Conservation (phyloP, 2,888 invertebrate genomes). For the Drosophila pegasa region DNA sequence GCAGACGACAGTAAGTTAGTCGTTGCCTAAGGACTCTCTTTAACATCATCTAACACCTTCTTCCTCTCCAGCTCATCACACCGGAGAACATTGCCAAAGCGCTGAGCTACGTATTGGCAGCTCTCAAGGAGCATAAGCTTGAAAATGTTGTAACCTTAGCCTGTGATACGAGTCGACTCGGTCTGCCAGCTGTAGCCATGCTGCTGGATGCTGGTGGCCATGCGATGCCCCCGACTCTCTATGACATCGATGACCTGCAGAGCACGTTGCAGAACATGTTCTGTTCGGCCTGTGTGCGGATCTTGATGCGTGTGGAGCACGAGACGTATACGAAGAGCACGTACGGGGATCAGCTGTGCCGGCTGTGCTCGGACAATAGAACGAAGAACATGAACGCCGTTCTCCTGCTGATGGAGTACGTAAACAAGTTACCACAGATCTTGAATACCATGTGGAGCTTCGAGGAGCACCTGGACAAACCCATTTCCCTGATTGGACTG, state of each 20-base stretch:
- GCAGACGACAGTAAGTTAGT: slow-evolving; percentile 33
- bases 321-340: slow-evolving; percentile 16
- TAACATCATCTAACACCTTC: background rate
- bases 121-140: slow-evolving; percentile 16
- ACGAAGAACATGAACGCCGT: slow-evolving; percentile 39
- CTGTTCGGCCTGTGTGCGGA: slow-evolving; percentile 38
- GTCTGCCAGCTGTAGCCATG: slow-evolving; percentile 18
- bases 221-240: slow-evolving; percentile 24
- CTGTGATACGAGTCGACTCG: slow-evolving; percentile 33
- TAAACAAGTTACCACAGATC: slow-evolving; percentile 33
- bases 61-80: slow-evolving; percentile 26
- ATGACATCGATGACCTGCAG: slow-evolving; percentile 37
- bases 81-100: slow-evolving; percentile 43
- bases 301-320: slow-evolving; percentile 25
- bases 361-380: slow-evolving; percentile 28
- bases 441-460: slow-evolving; percentile 43
- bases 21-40: background rate
- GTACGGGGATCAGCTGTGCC: slow-evolving; percentile 37
- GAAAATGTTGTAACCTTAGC: slow-evolving; percentile 39
- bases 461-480: slow-evolving; percentile 36
- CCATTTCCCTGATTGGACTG: slow-evolving; percentile 33
- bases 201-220: slow-evolving; percentile 20
- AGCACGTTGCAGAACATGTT: slow-evolving; percentile 38
- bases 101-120: slow-evolving; percentile 22
- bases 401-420: slow-evolving; percentile 39